Evolutionary conservation across 2,113 vertebrate species (phyloP).

Genomic region (Synchiropus splendidus): DNA sequence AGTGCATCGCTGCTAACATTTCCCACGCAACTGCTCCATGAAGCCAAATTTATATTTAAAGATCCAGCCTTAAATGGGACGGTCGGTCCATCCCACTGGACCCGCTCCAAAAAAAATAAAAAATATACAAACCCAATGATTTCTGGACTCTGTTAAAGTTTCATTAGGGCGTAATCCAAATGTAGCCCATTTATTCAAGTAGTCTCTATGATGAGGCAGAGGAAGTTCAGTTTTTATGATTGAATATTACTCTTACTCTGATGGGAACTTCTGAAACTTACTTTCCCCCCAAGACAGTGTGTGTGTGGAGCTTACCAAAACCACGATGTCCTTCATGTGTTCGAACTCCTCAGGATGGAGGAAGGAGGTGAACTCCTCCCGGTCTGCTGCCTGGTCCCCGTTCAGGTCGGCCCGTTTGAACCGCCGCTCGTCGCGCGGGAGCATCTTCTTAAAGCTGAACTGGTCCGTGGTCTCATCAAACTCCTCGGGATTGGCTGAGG

Average conservation of each 20-base stretch:
- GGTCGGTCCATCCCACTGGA: slow-evolving; percentile 33
- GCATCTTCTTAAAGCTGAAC: slow-evolving; percentile 95
- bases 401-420: slow-evolving; percentile 83
- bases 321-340: slow-evolving; percentile 92
- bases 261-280: background rate
- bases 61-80: slow-evolving; percentile 36
- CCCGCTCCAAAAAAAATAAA: slow-evolving; percentile 36
- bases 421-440: slow-evolving; percentile 89
- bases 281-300: slow-evolving; percentile 5
- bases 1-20: slow-evolving; percentile 40
- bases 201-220: background rate
- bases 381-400: slow-evolving; percentile 74
- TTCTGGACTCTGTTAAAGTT: slow-evolving; percentile 29
- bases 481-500: slow-evolving; percentile 81
- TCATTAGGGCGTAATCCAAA: slow-evolving; percentile 23
- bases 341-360: slow-evolving; percentile 97
- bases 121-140: slow-evolving; percentile 21
- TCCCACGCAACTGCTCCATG: slow-evolving; percentile 36
- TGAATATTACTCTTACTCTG: background rate
- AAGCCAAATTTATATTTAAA: slow-evolving; percentile 54
- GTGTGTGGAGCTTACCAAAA: slow-evolving; percentile 76
- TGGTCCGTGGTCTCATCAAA: slow-evolving; percentile 84
- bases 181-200: slow-evolving; percentile 14
- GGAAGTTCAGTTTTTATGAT: background rate
- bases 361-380: slow-evolving; percentile 92